These are phyloP conservation scores for Plectropomus leopardus DNA, from an alignment of 2,113 vertebrate genomes.

Conservation along the genomic window DNA sequence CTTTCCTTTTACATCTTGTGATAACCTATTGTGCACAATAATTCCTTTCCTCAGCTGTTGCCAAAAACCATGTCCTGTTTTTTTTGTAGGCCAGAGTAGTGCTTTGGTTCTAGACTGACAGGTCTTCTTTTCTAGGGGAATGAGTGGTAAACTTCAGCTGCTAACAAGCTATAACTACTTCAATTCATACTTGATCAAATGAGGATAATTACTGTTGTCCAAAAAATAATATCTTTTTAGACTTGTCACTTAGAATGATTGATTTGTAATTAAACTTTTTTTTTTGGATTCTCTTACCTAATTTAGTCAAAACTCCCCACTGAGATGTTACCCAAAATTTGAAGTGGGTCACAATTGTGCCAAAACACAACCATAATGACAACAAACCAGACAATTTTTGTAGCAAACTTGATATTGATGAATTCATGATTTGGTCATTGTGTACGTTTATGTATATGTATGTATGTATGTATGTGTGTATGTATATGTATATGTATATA, in stretches of 20 bases:
- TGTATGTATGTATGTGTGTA: too few species aligned
- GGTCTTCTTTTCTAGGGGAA: not conserved
- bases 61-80: not conserved
- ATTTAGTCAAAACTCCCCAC: not conserved
- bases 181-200: not conserved
- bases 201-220: too few species aligned
- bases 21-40: not conserved
- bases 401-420: too few species aligned
- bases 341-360: not conserved
- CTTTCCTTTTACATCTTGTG: not conserved
- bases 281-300: not conserved
- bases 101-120: not conserved
- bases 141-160: not conserved
- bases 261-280: not conserved
- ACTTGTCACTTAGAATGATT: too few species aligned
- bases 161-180: not conserved
- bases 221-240: too few species aligned
- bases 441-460: too few species aligned
- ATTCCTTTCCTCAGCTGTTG: not conserved
- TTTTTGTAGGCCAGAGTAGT: not conserved
- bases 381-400: too few species aligned
- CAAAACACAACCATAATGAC: not conserved
- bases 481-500: too few species aligned
- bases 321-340: not conserved
- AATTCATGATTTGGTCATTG: too few species aligned